Conservation (phyloP, 2,113 vertebrate species). For the Anarrhichthys ocellatus region DNA sequence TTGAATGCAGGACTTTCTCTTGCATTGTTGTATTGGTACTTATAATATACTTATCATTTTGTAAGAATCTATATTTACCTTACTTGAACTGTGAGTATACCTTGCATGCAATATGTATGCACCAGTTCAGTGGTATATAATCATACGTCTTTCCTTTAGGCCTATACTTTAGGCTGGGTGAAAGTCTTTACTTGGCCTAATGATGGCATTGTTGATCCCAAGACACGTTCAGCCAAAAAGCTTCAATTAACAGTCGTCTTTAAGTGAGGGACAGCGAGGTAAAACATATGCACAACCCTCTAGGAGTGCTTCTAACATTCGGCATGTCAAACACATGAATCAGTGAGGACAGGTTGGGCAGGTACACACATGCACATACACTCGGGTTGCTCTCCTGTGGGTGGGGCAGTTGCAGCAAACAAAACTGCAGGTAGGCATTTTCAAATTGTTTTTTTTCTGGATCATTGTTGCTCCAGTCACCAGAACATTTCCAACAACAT, state of each 20-base stretch:
- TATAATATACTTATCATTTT: not conserved
- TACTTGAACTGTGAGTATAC: not conserved
- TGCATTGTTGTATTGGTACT: not conserved
- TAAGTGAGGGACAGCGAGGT: not conserved
- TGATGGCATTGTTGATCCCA: not conserved
- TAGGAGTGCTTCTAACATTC: not conserved
- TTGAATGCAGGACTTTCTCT: not conserved
- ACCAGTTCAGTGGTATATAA: not conserved
- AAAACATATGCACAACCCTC: not conserved
- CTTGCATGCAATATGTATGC: not conserved
- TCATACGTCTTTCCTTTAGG: not conserved
- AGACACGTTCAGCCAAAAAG: conserved; percentile 3
- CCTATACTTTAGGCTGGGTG: not conserved
- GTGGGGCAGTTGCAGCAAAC: conserved; percentile 60
- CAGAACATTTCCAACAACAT: not conserved
- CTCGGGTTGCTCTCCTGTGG: conserved; percentile 38
- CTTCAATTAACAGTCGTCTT: not conserved
- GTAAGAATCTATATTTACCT: not conserved
- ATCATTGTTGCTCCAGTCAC: conserved; percentile 3
- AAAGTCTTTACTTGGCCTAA: conserved; percentile 2
- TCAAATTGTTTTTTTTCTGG: not conserved
- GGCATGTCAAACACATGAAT: conserved; percentile 49
- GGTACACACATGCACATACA: conserved; percentile 63
- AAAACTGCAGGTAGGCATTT: conserved; percentile 45
- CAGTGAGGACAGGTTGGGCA: conserved; percentile 64